phyloP scores from a whole-genome alignment of 2,797 vertebrate species.

The Cephalopachus bancanus region DNA sequence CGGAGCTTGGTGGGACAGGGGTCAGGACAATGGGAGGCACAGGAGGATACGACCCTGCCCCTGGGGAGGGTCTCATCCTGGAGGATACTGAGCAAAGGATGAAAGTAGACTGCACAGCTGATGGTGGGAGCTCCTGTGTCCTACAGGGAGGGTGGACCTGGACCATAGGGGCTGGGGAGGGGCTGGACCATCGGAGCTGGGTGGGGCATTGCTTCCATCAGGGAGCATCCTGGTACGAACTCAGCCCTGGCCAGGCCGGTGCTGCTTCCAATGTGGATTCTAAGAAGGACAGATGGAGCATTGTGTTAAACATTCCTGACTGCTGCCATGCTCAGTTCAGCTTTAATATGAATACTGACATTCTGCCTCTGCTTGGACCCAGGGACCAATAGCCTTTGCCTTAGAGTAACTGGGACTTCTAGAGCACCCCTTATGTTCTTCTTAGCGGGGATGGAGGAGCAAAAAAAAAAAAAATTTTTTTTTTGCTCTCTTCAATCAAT shows the following conservation, averaged over 20 bases:
- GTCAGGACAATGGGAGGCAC: rapidly evolving
- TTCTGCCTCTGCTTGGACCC: background rate
- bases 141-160: background rate
- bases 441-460: rapidly evolving
- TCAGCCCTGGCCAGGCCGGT: rapidly evolving
- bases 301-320: background rate
- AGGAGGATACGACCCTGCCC: background rate
- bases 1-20: background rate
- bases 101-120: too few relatives aligned
- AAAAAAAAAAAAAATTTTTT: background rate
- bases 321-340: background rate
- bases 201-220: rapidly evolving
- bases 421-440: background rate
- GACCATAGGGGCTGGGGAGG: background rate
- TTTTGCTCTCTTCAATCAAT: background rate
- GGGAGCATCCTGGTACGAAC: background rate
- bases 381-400: background rate
- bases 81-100: background rate
- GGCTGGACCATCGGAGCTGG: background rate
- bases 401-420: background rate
- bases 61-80: background rate
- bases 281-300: background rate
- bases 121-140: background rate
- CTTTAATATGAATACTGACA: background rate
- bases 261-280: background rate